phyloP scores from a whole-genome alignment of 2,888 invertebrate species.

The Dromius quadrimaculatus region DNA sequence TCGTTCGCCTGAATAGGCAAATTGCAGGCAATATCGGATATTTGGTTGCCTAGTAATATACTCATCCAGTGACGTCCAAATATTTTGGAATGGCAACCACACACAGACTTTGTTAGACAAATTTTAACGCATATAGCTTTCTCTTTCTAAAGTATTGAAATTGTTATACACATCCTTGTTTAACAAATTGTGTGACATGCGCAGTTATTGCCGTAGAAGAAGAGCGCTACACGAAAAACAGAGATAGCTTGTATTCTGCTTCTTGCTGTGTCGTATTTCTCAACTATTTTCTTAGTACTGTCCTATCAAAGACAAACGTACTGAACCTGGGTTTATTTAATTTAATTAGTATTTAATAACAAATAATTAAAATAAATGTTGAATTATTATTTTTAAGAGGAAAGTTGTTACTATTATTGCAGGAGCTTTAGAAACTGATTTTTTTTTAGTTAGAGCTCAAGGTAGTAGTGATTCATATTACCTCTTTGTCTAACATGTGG shows the following conservation, averaged over 20 bases:
- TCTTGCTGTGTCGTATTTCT: background rate
- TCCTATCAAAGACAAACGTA: slow-evolving; percentile 6
- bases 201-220: no score
- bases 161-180: no score
- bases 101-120: no score
- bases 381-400: no score
- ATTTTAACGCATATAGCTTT: no score
- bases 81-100: no score
- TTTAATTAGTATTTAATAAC: background rate
- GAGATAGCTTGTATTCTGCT: no score
- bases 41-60: slow-evolving; percentile 18
- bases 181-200: no score
- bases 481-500: slow-evolving; percentile 41
- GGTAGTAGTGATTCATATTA: slow-evolving; percentile 1
- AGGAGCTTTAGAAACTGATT: no score
- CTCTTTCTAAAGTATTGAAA: no score
- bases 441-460: background rate
- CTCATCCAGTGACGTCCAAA: slow-evolving; percentile 9
- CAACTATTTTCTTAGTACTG: background rate
- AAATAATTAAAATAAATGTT: background rate
- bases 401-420: no score
- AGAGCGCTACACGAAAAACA: no score
- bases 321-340: background rate
- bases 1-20: slow-evolving; percentile 35
- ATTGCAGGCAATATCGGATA: slow-evolving; percentile 6